phyloP scores from a whole-genome alignment of 2,888 invertebrate genomes.

The Agriopis marginaria region DNA sequence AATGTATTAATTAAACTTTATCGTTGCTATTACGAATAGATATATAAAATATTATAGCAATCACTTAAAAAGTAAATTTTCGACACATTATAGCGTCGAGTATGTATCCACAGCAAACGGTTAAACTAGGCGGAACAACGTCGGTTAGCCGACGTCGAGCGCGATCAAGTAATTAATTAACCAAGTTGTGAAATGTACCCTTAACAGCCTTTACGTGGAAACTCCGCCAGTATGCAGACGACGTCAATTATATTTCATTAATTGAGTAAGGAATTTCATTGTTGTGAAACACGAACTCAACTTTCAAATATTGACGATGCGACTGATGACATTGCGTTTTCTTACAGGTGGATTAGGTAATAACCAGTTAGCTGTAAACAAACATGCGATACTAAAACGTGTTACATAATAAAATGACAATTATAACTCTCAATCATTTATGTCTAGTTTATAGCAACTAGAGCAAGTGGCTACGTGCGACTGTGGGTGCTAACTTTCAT shows the following conservation, averaged over 20 bases:
- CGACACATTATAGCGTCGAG: constrained; percentile 52
- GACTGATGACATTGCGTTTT: constrained; percentile 32
- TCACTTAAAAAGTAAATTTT: constrained; percentile 48
- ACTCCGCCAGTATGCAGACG: constrained; percentile 48
- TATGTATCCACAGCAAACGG: constrained; percentile 43
- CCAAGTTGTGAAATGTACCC: constrained; percentile 41
- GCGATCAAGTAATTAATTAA: constrained; percentile 63
- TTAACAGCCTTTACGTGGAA: constrained; percentile 44
- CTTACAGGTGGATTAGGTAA: constrained; percentile 18
- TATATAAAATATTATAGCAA: too few relatives aligned
- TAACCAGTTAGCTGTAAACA: constrained; percentile 9
- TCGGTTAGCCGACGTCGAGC: constrained; percentile 46
- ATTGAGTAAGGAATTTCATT: constrained; percentile 49
- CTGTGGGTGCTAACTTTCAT: not conserved
- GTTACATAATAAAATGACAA: not conserved
- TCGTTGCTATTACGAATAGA: constrained; percentile 34
- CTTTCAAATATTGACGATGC: constrained; percentile 37
- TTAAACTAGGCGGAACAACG: constrained; percentile 60
- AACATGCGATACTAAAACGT: not conserved
- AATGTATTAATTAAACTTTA: constrained; percentile 5
- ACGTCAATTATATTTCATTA: constrained; percentile 53
- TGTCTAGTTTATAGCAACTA: not conserved
- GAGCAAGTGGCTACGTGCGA: not conserved
- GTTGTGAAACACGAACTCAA: constrained; percentile 49
- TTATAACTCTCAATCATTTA: not conserved